Evolutionary conservation across 2,113 vertebrate genomes (phyloP), one percentile per base, ranked within the genome.

Genomic region (Sigmodon hispidus): DNA sequence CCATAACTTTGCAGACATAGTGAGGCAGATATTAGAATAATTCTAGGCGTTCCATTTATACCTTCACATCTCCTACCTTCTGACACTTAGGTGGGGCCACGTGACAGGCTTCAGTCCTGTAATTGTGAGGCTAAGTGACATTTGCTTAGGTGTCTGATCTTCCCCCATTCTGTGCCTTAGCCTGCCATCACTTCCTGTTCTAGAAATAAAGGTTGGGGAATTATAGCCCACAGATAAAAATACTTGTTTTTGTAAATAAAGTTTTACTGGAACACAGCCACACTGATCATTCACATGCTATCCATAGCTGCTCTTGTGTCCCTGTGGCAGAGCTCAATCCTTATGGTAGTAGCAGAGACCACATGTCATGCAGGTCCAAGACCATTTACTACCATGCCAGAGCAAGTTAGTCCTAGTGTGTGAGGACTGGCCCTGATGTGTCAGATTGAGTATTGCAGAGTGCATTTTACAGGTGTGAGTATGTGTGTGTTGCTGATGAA

Each of bases 161-260:
- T 94, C 34, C 31, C 31, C 89, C 45, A 57, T 22, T 52, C 29
- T 21, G 59, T 72, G 70, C 34, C 52, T 80, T 83, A 67, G 43
- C 77, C 55, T 40, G 67, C 48, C 48, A 43, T 75, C 8, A 72
- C 36, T 29, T 72, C 57, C n/a, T 55, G 31, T 48, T 92, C 75
- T 94, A 77, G 57, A 85, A 90, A 83, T 48, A 77, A 93, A 87
- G 50, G 24, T n/a, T 79, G n/a, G 75, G 55, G 73, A 84, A 90
- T 80, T 40, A 15, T 2, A 40, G 7, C 34, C 45, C 6, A 19
- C 24, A 29, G 85, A 52, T 7, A 50, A 96, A n/a, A 34, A 15
- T 22, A 19, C 40, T n/a, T 81, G 9, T 57, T 95, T 89, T 81
- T 77, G 7, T 86, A 92, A 90, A 87, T 91, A 87, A 97, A 76